Evolutionary conservation across 2,797 vertebrate genomes (phyloP), one percentile per base, ranked within the genome.

Genomic region (Lacerta agilis): DNA sequence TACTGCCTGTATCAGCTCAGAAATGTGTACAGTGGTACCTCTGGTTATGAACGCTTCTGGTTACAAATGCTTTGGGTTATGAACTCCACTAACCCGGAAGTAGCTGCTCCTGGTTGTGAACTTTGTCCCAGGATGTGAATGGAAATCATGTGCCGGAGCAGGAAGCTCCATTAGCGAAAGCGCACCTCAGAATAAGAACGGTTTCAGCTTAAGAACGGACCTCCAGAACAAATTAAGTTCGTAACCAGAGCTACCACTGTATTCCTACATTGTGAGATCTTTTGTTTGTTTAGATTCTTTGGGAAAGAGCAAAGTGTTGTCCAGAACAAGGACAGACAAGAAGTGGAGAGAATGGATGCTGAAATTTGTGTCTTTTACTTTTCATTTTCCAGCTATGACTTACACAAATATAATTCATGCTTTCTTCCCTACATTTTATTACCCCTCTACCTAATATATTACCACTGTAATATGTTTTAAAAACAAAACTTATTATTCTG

Each of bases 1-100:
- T 91, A 89, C 82, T 92, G 64, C 89, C 88, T 85, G 61, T 89
- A 88, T 92, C 89, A 94, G 82, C 43, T 94, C 93, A 92, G 91
- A 90, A 91, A 89, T 38, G 93, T 20, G n/a, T 38, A 38, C 71
- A 33, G 15, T 72, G 93, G 49, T 55, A 55, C 49, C 13, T 55
- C 3, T 55, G 49, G 1, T 49, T 13, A 49, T 49, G 49, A 49
- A 49, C 11, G 3, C 49, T 49, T 49, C 10, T 49, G 45, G 11
- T 49, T 49, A 45, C 2, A 0, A 45, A 45, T 9, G 45, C 45
- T 45, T 45, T 10, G 2, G 45, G 45, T 49, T 49, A 49, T 11
- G 10, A 49, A 49, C 45, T 49, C 45, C 3, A 2, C 45, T 49
- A 11, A 49, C 45, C 45, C 1, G 45, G 10, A 11, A 49, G 45